Percentiles rank a stretch among this genome's conserved stretches.
phyloP scores from a whole-genome alignment of 2,113 vertebrate species.

The Clarias macrocephalus region DNA sequence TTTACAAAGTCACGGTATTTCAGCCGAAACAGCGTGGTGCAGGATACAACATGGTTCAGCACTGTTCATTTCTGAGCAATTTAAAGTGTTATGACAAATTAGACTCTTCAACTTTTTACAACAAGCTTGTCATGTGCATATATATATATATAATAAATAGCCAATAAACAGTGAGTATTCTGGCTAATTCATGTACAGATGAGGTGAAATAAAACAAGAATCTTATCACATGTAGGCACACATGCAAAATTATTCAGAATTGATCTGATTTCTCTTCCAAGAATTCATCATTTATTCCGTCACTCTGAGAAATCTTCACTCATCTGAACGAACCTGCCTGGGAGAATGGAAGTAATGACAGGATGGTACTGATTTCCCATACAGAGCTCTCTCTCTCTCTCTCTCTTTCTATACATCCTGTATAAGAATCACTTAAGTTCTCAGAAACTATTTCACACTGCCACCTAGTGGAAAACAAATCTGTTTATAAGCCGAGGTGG shows the following conservation, averaged over 20 bases:
- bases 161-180: not conserved
- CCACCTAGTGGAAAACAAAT: slow-evolving; percentile 40
- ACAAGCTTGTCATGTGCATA: not conserved
- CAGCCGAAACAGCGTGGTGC: not conserved
- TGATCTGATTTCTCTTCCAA: slow-evolving; percentile 12
- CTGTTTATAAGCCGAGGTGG: not conserved
- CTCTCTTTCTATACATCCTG: no score
- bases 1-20: slow-evolving; percentile 34
- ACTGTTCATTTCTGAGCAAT: slow-evolving; percentile 5
- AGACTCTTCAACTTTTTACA: not conserved
- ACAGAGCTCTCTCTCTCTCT: not conserved
- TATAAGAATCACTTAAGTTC: not conserved
- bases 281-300: not conserved
- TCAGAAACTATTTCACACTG: slow-evolving; percentile 22
- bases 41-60: not conserved
- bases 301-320: slow-evolving; percentile 19
- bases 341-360: not conserved
- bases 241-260: slow-evolving; percentile 15
- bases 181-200: not conserved
- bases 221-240: not conserved
- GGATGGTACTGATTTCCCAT: slow-evolving; percentile 10
- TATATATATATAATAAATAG: not conserved
- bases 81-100: not conserved
- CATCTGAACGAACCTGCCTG: slow-evolving; percentile 22
- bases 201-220: not conserved